These are phyloP conservation scores for Micromys minutus DNA, from an alignment of 2,113 vertebrate genomes.

Conservation along the genomic window DNA sequence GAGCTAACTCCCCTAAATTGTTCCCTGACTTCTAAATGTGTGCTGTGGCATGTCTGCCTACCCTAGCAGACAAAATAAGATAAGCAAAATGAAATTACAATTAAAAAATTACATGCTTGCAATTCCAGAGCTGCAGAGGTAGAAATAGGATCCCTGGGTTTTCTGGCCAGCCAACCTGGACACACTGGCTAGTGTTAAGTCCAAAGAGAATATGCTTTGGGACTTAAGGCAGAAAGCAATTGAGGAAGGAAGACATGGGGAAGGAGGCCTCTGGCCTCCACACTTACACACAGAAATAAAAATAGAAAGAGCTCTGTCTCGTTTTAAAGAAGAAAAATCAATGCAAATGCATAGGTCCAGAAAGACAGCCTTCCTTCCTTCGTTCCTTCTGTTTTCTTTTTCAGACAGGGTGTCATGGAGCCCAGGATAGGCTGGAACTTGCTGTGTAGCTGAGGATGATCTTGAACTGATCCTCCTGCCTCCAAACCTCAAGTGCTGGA, in stretches of 20 bases:
- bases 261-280: not conserved
- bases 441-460: not conserved
- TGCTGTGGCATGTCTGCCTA: not conserved
- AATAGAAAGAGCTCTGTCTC: not conserved
- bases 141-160: not conserved
- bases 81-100: not conserved
- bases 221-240: not conserved
- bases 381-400: not conserved
- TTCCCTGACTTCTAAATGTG: not conserved
- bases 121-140: not conserved
- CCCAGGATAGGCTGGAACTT: not conserved
- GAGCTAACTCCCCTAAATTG: not conserved
- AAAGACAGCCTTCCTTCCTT: not conserved
- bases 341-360: not conserved
- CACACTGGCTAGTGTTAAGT: not conserved
- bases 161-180: not conserved
- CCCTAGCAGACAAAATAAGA: not conserved
- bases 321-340: conserved; percentile 16
- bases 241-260: not conserved
- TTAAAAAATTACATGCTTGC: not conserved
- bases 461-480: not conserved
- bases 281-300: not conserved
- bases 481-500: not conserved
- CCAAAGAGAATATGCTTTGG: not conserved
- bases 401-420: not conserved